These are phyloP conservation scores for Coregonus sp. DNA, from an alignment of 2,797 vertebrate genomes.

Conservation along the genomic window DNA sequence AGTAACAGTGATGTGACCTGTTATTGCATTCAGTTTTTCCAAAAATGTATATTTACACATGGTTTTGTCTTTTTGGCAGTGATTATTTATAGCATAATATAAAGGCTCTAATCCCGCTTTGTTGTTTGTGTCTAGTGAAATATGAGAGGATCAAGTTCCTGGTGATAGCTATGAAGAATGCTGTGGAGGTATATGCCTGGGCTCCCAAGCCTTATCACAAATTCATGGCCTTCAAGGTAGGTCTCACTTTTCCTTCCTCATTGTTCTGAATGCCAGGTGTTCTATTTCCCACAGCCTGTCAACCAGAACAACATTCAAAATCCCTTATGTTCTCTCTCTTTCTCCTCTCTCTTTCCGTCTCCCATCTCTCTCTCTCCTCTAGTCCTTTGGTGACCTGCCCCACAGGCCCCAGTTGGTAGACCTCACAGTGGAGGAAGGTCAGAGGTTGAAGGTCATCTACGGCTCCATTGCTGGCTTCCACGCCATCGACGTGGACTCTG, in stretches of 20 bases:
- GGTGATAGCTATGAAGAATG: constrained; percentile 92
- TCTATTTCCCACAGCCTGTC: constrained; percentile 26
- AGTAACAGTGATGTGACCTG: neutral
- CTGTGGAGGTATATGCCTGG: constrained; percentile 94
- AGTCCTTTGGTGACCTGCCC: constrained; percentile 92
- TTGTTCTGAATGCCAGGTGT: neutral
- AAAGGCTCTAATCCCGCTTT: constrained; percentile 31
- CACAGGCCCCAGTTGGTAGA: constrained; percentile 90
- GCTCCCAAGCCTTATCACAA: constrained; percentile 97
- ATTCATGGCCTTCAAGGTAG: constrained; percentile 97
- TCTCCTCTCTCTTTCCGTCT: neutral
- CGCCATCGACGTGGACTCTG: constrained; percentile 94
- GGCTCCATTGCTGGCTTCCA: constrained; percentile 91
- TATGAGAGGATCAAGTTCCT: constrained; percentile 95
- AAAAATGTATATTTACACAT: constrained; percentile 17
- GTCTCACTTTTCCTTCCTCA: constrained; percentile 28
- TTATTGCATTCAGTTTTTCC: neutral
- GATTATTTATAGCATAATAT: constrained; percentile 48
- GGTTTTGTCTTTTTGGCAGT: constrained; percentile 14
- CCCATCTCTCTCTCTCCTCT: neutral
- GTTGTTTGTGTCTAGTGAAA: constrained; percentile 78
- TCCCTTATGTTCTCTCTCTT: constrained; percentile 17
- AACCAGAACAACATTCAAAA: constrained; percentile 10
- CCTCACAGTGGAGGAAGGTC: constrained; percentile 91
- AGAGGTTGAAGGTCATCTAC: constrained; percentile 92